phyloP scores from a whole-genome alignment of 2,888 invertebrate genomes.

The Bruchidius siliquastri region DNA sequence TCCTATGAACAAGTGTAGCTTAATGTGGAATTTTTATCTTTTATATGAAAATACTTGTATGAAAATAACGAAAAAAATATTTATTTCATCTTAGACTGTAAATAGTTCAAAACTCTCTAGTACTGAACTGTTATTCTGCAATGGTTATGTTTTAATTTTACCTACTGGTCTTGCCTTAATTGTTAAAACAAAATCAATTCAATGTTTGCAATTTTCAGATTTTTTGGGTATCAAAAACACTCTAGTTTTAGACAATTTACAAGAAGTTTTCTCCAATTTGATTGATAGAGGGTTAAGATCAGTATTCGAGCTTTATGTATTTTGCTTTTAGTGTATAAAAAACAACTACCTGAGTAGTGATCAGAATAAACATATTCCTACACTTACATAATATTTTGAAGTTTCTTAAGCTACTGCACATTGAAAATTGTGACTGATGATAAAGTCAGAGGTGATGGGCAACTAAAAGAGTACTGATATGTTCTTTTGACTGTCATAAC shows the following conservation, averaged over 20 bases:
- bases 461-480: background rate
- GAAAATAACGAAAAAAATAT: background rate
- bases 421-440: conserved; percentile 3
- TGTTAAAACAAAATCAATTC: too few relatives aligned
- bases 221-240: too few relatives aligned
- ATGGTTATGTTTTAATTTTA: too few relatives aligned
- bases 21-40: background rate
- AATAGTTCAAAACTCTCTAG: too few relatives aligned
- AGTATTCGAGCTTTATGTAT: background rate
- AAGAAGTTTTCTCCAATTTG: too few relatives aligned
- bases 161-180: too few relatives aligned
- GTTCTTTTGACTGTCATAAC: too few relatives aligned
- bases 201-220: too few relatives aligned
- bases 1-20: too few relatives aligned
- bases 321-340: background rate
- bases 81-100: too few relatives aligned
- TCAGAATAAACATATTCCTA: background rate
- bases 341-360: background rate
- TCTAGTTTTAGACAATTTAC: too few relatives aligned
- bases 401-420: background rate
- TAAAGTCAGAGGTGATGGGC: background rate
- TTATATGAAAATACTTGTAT: background rate
- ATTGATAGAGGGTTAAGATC: background rate
- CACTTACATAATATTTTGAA: background rate
- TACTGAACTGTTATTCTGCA: too few relatives aligned